Conservation (phyloP, 2,888 invertebrate genomes). For the Dicycla oo region DNA sequence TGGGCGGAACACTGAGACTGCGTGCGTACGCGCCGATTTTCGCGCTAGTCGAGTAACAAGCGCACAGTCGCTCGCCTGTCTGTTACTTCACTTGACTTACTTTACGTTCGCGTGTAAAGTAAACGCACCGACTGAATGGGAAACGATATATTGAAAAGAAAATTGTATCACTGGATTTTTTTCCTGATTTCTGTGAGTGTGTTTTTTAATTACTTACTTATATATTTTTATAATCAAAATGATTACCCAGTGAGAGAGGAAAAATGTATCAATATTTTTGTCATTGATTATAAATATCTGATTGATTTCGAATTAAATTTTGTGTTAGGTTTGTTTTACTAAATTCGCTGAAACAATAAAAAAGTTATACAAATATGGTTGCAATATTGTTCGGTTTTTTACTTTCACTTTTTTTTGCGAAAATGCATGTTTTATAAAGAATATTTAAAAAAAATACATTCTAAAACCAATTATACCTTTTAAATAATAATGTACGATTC, state of each 20-base stretch:
- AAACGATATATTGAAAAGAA: constrained; percentile 49
- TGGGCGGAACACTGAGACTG: constrained; percentile 69
- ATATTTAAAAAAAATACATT: background rate
- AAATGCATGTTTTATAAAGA: background rate
- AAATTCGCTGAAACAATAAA: background rate
- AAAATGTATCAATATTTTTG: background rate
- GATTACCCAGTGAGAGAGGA: background rate
- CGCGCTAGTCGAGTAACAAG: constrained; percentile 73
- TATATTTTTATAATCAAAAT: too few species aligned
- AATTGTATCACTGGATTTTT: constrained; percentile 48
- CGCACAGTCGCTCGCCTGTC: constrained; percentile 72
- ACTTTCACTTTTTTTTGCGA: background rate
- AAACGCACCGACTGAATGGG: constrained; percentile 63
- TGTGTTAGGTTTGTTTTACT: too few species aligned
- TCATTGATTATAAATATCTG: background rate
- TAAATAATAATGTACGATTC: background rate
- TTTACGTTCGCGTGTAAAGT: constrained; percentile 54
- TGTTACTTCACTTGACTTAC: constrained; percentile 59
- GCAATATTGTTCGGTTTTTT: background rate
- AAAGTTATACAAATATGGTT: background rate
- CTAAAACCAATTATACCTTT: background rate
- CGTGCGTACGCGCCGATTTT: constrained; percentile 75
- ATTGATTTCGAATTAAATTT: background rate
- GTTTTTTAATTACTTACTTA: constrained; percentile 14
- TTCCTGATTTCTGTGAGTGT: constrained; percentile 55